These are phyloP conservation scores for Anastrepha ludens DNA, from an alignment of 1,140 invertebrate genomes.

Conservation along the genomic window DNA sequence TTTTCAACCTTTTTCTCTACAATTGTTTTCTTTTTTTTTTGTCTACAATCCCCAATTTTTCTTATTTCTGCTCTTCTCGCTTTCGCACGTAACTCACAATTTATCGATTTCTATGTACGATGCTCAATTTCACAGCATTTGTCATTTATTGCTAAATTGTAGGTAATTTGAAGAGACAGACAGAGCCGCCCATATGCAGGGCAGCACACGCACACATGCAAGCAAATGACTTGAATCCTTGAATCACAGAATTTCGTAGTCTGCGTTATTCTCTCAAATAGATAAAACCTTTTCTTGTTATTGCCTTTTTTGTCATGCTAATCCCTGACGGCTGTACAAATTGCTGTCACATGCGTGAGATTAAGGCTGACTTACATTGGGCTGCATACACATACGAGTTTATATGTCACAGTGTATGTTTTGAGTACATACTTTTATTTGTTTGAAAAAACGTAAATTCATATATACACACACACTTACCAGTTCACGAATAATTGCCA, in stretches of 20 bases:
- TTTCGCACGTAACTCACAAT: background rate
- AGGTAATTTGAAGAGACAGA: slow-evolving; percentile 42
- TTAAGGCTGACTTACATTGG: slow-evolving; percentile 32
- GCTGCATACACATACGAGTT: background rate
- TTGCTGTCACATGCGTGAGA: slow-evolving; percentile 47
- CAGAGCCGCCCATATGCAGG: background rate
- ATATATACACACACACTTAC: background rate
- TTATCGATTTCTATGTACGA: slow-evolving; percentile 21
- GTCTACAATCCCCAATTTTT: background rate
- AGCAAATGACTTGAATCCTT: background rate
- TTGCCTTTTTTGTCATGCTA: background rate
- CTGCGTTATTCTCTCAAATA: background rate
- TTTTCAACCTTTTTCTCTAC: too few species aligned
- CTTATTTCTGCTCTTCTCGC: background rate
- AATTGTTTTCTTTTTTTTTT: background rate
- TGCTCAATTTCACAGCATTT: slow-evolving; percentile 51
- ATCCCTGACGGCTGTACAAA: slow-evolving; percentile 44
- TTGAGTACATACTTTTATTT: background rate
- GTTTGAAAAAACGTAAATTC: background rate
- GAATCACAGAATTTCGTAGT: background rate
- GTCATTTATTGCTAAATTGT: slow-evolving; percentile 37
- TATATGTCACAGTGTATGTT: background rate
- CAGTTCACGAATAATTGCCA: background rate
- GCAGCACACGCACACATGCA: background rate
- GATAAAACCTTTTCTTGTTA: background rate